These are phyloP conservation scores for Liopterus haemorrhoidalis DNA, from an alignment of 2,888 invertebrate genomes.

Conservation along the genomic window DNA sequence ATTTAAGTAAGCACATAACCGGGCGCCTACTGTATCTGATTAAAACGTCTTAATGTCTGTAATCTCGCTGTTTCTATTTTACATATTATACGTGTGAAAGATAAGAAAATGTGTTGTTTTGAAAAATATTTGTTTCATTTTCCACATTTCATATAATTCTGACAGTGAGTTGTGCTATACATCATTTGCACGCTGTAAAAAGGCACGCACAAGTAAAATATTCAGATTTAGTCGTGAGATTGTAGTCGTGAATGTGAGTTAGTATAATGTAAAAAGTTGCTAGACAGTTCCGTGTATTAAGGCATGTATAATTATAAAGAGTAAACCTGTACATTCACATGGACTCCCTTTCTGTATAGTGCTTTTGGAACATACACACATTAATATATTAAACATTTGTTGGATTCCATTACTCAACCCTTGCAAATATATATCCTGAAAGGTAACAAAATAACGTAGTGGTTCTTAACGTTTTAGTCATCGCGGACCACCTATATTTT, in stretches of 20 bases:
- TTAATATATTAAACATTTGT: slow-evolving; percentile 23
- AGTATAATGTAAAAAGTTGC: background rate
- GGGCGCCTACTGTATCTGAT: too few species aligned
- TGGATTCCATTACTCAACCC: slow-evolving; percentile 20
- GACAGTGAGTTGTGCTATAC: too few species aligned
- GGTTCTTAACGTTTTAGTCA: too few species aligned
- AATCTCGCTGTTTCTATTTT: too few species aligned
- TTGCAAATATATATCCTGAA: slow-evolving; percentile 6
- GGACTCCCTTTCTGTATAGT: slow-evolving; percentile 4
- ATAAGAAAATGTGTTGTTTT: too few species aligned
- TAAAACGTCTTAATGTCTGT: too few species aligned
- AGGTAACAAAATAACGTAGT: too few species aligned
- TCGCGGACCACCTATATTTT: too few species aligned
- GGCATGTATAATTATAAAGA: slow-evolving; percentile 19
- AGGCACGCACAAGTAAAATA: slow-evolving; percentile 15
- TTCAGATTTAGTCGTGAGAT: slow-evolving; percentile 15
- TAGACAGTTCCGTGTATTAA: slow-evolving; percentile 3
- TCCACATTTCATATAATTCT: too few species aligned
- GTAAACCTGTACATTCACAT: slow-evolving; percentile 5
- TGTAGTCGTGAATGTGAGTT: slow-evolving; percentile 9
- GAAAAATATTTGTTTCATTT: too few species aligned
- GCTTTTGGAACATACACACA: slow-evolving; percentile 13
- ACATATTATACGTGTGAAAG: too few species aligned
- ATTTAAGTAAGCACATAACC: too few species aligned
- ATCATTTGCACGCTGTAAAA: slow-evolving; percentile 13